These are phyloP conservation scores for Phaetusa simplex DNA, from an alignment of 2,113 vertebrate genomes.

Conservation along the genomic window DNA sequence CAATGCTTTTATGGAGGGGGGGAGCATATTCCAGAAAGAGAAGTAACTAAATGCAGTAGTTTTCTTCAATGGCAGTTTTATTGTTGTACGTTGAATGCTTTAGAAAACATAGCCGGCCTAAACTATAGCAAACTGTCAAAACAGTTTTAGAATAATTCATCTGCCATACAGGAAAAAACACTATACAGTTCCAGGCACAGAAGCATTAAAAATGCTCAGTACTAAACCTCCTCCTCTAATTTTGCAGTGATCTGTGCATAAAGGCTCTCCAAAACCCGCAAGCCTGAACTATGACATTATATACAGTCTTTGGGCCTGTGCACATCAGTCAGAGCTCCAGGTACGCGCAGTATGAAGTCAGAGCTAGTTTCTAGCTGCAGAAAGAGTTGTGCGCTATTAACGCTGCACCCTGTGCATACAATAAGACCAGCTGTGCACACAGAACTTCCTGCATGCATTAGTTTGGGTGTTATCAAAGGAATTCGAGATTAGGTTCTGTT, in stretches of 20 bases:
- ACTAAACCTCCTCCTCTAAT: not conserved
- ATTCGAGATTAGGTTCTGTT: not conserved
- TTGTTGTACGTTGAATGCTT: not conserved
- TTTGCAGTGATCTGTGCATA: not conserved
- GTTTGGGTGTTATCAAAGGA: not conserved
- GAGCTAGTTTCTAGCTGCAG: not conserved
- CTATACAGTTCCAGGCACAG: not conserved
- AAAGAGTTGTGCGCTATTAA: not conserved
- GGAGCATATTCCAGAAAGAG: not conserved
- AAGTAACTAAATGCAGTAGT: not conserved
- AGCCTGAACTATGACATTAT: not conserved
- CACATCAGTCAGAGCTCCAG: not conserved
- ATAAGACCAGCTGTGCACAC: not conserved
- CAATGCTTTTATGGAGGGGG: not conserved
- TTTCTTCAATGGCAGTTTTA: not conserved
- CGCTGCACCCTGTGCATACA: not conserved
- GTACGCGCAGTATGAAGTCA: not conserved
- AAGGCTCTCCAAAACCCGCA: not conserved
- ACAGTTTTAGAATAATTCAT: slow-evolving; percentile 5
- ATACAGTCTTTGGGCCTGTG: not conserved
- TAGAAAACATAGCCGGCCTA: not conserved
- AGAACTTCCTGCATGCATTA: not conserved
- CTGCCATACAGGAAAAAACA: not conserved
- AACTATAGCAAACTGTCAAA: slow-evolving; percentile 20
- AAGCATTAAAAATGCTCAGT: not conserved